phyloP scores from a whole-genome alignment of 2,888 invertebrate genomes.

The Lasioglossum calceatum region DNA sequence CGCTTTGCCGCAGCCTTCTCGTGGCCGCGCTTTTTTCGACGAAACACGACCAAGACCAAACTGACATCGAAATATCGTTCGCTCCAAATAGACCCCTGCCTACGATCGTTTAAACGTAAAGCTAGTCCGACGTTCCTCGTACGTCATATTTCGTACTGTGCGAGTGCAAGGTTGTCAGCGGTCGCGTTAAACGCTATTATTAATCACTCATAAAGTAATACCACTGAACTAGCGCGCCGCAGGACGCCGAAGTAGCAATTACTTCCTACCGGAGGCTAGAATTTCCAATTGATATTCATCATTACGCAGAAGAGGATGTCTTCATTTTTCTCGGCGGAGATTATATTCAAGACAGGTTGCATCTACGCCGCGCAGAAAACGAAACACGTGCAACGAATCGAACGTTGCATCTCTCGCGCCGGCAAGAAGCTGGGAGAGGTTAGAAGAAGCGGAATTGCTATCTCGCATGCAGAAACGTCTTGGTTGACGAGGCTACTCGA shows the following conservation, averaged over 20 bases:
- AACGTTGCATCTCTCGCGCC: not conserved
- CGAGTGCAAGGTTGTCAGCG: not conserved
- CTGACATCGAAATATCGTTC: conserved; percentile 65
- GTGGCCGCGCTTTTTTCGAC: conserved; percentile 61
- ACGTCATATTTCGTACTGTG: not conserved
- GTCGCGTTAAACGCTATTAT: not conserved
- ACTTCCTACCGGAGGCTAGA: not conserved
- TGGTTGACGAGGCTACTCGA: not conserved
- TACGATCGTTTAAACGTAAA: not conserved
- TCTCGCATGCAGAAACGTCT: conserved; percentile 10
- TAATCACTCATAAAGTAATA: conserved; percentile 12
- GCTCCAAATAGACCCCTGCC: conserved; percentile 34
- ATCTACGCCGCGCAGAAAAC: not conserved
- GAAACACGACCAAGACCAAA: conserved; percentile 59
- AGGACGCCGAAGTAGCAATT: not conserved
- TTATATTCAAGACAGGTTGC: not conserved
- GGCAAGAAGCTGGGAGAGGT: not conserved
- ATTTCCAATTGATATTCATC: not conserved
- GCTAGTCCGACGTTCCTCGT: not conserved
- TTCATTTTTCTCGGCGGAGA: not conserved
- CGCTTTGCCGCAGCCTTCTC: conserved; percentile 57
- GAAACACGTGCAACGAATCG: not conserved
- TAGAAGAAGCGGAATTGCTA: conserved; percentile 3
- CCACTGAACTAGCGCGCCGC: not conserved
- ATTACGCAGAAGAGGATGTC: not conserved